phyloP scores from a whole-genome alignment of 2,888 invertebrate species.

The Oscheius sp. region DNA sequence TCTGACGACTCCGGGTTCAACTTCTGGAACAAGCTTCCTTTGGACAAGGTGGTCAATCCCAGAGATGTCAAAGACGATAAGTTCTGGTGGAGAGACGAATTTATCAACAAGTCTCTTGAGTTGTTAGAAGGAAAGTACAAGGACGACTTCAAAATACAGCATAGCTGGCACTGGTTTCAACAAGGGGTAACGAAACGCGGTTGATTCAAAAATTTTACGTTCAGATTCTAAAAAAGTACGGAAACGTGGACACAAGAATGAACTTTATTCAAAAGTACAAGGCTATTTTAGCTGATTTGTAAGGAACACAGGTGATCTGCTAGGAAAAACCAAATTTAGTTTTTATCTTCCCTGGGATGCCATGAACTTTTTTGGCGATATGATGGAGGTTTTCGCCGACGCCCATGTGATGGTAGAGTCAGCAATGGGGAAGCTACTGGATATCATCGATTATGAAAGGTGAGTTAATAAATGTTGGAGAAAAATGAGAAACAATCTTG shows the following conservation, averaged over 20 bases:
- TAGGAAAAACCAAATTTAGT: not conserved
- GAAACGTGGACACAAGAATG: too few species aligned
- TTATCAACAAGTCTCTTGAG: not conserved
- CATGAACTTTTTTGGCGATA: slow-evolving; percentile 10
- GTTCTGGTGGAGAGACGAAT: slow-evolving; percentile 4
- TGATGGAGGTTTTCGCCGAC: slow-evolving; percentile 8
- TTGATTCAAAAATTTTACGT: too few species aligned
- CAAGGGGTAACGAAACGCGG: too few species aligned
- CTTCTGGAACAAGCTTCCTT: slow-evolving; percentile 18
- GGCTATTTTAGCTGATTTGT: too few species aligned
- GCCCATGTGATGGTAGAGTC: slow-evolving; percentile 12
- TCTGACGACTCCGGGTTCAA: slow-evolving; percentile 36
- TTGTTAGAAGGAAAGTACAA: slow-evolving; percentile 17
- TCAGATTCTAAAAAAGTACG: too few species aligned
- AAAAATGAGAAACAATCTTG: not conserved
- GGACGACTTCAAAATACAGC: not conserved
- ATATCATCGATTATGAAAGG: not conserved
- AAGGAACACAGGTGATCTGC: too few species aligned
- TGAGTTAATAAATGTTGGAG: not conserved
- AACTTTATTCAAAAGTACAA: too few species aligned
- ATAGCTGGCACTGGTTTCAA: slow-evolving; percentile 12
- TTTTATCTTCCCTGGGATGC: slow-evolving; percentile 5
- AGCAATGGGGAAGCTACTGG: not conserved
- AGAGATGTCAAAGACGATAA: not conserved
- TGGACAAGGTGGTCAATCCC: not conserved